phyloP scores from a whole-genome alignment of 1,140 invertebrate species.

The Conopomorpha cramerella region DNA sequence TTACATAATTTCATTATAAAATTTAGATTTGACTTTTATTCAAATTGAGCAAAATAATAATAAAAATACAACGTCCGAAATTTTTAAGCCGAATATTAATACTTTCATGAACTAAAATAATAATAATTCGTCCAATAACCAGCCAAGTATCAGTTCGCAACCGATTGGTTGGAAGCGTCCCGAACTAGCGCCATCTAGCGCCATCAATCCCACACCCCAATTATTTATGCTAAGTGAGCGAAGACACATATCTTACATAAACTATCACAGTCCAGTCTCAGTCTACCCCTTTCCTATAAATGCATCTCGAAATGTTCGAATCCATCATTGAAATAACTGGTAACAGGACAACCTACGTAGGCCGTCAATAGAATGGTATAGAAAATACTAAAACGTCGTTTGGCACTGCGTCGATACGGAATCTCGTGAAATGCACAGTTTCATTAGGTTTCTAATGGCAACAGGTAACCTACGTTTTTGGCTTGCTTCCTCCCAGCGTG shows the following conservation, averaged over 20 bases:
- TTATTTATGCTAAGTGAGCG: conserved; percentile 52
- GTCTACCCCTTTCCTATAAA: conserved; percentile 56
- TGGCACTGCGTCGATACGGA: conserved; percentile 44
- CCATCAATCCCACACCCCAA: not conserved
- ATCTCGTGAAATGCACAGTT: too few relatives aligned
- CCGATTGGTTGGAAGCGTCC: too few relatives aligned
- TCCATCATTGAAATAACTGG: conserved; percentile 50
- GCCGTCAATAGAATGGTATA: conserved; percentile 35
- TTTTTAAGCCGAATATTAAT: too few relatives aligned
- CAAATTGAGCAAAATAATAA: not conserved
- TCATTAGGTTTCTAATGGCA: conserved; percentile 41
- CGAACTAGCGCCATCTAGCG: too few relatives aligned
- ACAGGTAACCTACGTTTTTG: conserved; percentile 58
- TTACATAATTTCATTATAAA: too few relatives aligned
- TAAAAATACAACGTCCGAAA: too few relatives aligned
- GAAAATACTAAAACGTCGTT: conserved; percentile 44
- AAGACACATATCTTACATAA: conserved; percentile 47
- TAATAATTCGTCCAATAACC: too few relatives aligned
- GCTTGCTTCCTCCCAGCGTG: conserved; percentile 40
- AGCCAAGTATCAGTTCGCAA: too few relatives aligned
- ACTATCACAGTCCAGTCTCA: conserved; percentile 60
- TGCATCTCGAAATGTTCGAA: conserved; percentile 51
- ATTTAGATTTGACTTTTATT: not conserved
- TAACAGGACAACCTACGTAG: conserved; percentile 51
- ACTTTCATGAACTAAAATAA: too few relatives aligned